These are phyloP conservation scores for Melikaiella ostensackeni DNA, from an alignment of 2,888 invertebrate species.

Conservation along the genomic window DNA sequence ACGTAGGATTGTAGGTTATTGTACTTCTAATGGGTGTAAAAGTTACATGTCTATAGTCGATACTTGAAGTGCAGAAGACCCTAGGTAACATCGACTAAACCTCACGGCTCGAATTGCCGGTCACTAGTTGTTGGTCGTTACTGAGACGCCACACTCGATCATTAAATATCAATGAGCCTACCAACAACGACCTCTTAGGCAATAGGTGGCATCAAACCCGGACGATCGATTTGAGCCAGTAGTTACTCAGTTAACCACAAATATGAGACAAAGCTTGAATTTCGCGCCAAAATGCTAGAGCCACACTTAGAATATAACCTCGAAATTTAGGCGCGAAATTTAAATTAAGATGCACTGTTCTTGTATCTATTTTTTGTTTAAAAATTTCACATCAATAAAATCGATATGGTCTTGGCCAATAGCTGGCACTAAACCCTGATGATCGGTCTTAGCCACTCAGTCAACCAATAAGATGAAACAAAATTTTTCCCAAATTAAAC, in stretches of 20 bases:
- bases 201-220: background rate
- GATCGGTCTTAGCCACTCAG: background rate
- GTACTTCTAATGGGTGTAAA: slow-evolving; percentile 27
- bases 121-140: slow-evolving; percentile 13
- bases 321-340: background rate
- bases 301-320: background rate
- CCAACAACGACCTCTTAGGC: slow-evolving; percentile 5
- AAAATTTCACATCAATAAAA: no score
- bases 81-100: background rate
- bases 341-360: background rate
- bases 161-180: slow-evolving; percentile 37
- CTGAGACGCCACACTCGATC: slow-evolving; percentile 11
- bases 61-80: background rate
- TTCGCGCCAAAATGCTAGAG: background rate
- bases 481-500: no score
- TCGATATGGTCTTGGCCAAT: no score
- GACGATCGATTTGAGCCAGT: background rate
- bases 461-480: no score
- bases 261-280: background rate
- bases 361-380: no score
- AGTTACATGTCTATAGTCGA: background rate
- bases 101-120: background rate
- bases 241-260: no score
- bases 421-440: no score
- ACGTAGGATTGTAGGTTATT: background rate